Percentiles rank a stretch among this genome's conserved stretches.
Conservation (phyloP, 2,888 invertebrate species). For the Lysandra bellargus region DNA sequence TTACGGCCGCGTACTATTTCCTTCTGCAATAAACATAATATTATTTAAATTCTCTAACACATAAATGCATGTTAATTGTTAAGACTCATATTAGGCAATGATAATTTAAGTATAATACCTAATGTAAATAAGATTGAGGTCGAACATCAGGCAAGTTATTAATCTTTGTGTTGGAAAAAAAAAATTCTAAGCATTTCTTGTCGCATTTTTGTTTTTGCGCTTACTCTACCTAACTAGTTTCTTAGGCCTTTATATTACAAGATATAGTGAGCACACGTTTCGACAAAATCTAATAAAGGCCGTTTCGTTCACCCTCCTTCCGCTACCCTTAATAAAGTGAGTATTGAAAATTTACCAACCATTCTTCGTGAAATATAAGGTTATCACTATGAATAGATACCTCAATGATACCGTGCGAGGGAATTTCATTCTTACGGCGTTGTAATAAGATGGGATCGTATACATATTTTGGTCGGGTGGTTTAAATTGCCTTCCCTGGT, state of each 20-base stretch:
- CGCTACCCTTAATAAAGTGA: conserved; percentile 78
- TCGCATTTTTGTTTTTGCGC: conserved; percentile 46
- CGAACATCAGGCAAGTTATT: too few relatives aligned
- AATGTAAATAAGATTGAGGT: too few relatives aligned
- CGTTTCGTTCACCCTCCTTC: conserved; percentile 69
- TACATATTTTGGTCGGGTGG: conserved; percentile 40
- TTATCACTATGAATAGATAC: conserved; percentile 67
- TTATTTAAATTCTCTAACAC: too few relatives aligned
- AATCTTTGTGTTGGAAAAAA: neutral
- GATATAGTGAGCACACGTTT: conserved; percentile 66
- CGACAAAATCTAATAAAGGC: conserved; percentile 78
- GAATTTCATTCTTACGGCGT: conserved; percentile 30
- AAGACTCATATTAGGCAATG: too few relatives aligned
- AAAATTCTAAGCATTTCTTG: neutral
- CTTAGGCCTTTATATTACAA: conserved; percentile 60
- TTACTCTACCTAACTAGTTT: neutral
- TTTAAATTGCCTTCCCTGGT: conserved; percentile 54
- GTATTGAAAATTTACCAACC: conserved; percentile 82
- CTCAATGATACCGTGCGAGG: conserved; percentile 49
- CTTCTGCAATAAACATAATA: too few relatives aligned
- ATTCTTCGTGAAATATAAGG: conserved; percentile 78
- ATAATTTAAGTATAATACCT: too few relatives aligned
- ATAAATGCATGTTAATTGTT: too few relatives aligned
- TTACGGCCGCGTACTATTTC: too few relatives aligned
- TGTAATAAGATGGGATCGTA: conserved; percentile 40